These are phyloP conservation scores for Cybosia mesomella DNA, from an alignment of 2,888 invertebrate genomes.

Conservation along the genomic window DNA sequence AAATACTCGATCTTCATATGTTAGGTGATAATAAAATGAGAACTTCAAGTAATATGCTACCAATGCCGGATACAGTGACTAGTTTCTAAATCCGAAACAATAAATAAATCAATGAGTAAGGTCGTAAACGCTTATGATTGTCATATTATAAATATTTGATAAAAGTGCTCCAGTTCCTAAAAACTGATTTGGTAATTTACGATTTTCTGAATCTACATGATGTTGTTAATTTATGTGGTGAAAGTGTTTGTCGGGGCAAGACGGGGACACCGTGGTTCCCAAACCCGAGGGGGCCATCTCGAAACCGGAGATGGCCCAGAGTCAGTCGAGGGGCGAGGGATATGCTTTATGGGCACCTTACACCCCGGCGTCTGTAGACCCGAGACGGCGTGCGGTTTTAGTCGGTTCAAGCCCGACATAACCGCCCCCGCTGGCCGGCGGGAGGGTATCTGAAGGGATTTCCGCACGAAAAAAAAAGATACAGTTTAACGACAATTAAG, in stretches of 20 bases:
- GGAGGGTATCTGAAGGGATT: no score
- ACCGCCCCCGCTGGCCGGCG: no score
- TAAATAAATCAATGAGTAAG: slow-evolving; percentile 65
- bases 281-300: no score
- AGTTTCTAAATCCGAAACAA: slow-evolving; percentile 56
- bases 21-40: slow-evolving; percentile 32
- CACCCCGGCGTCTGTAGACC: no score
- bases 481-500: slow-evolving; percentile 26
- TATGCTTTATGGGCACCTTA: no score
- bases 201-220: slow-evolving; percentile 51
- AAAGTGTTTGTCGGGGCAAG: slow-evolving; percentile 32
- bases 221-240: slow-evolving; percentile 33
- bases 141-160: slow-evolving; percentile 65
- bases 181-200: slow-evolving; percentile 58
- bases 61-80: slow-evolving; percentile 55
- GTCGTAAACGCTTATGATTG: slow-evolving; percentile 65
- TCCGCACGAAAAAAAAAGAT: no score
- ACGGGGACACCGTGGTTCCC: no score
- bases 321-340: no score
- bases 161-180: slow-evolving; percentile 59
- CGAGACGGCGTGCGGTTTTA: no score
- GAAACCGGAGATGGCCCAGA: no score
- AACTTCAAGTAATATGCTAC: slow-evolving; percentile 31
- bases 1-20: not conserved
- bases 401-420: no score